Base-by-base conservation (phyloP, 2,888 invertebrate species). In the Apamea monoglypha region DNA sequence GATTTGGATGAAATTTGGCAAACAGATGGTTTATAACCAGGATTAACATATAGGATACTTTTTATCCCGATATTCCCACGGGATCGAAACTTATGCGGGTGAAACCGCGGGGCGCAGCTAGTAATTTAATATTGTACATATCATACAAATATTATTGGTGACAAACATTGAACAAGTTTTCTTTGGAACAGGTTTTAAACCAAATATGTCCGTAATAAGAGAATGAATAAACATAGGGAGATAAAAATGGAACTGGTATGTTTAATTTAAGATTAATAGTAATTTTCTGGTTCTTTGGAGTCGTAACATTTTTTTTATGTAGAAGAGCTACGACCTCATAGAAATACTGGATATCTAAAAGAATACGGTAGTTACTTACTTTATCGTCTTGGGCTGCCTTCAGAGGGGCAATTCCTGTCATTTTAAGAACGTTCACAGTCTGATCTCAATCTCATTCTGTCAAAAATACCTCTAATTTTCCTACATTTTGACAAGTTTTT, bases 171-270 rank as follows among this genome's bases (percentile, higher is more conserved):
- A 64, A 64, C 64, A 18, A 32, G 71, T 72, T 77, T 32, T 1
- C 1, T 61, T 56, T 16, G 18, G 2, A 76, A 78, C 78, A 14
- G 53, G 86, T 84, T 72, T 76, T 1, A n/a, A 68, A 1, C 25
- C 18, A 68, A 59, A 29, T 40, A 44, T 12, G 0, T 29, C 14
- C 0, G 16, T 64, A 77, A 16, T 53, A 59, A 25, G n/a, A 29
- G n/a, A 50, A 63, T 69, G 76, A 21, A 59, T 8, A 69, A 72
- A n/a, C 50, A 53, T 79, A 14, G 18, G 8, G 16, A 61, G 4
- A 64, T 47, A 66, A 59, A 78, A 64, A 12, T 63, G 36, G n/a
- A 59, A 75, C 29, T 56, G 25, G 44, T 47, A 56, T 71, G 18
- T 14, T 53, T 40, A 40, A 25, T 36, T 47, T 40, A 36, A 56